Evolutionary conservation across 2,113 vertebrate species (phyloP).

Genomic region (Odocoileus virginianus): DNA sequence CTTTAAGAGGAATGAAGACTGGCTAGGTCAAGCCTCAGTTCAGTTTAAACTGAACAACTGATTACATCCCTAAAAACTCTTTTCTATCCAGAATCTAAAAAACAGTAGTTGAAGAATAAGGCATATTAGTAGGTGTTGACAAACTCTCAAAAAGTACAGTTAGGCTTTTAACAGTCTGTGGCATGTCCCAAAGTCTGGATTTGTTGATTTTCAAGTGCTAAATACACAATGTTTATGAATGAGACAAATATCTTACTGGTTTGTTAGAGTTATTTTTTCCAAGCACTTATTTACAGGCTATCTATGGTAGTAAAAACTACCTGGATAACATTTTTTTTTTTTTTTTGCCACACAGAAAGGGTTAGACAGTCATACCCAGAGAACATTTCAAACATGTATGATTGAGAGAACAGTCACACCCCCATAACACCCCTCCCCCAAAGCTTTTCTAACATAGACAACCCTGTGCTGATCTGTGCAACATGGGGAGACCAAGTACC

Average conservation of each 20-base stretch:
- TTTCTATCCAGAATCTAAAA: constrained; percentile 37
- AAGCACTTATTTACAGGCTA: constrained; percentile 45
- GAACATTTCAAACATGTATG: background rate
- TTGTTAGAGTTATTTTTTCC: background rate
- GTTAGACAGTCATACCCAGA: background rate
- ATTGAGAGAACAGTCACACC: background rate
- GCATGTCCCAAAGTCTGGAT: constrained; percentile 27
- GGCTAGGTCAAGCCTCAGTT: background rate
- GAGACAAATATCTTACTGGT: constrained; percentile 6
- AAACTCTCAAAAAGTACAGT: constrained; percentile 31
- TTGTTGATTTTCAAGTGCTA: constrained; percentile 49
- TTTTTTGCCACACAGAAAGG: background rate
- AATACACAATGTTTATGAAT: background rate
- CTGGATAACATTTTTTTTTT: background rate
- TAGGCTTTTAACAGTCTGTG: constrained; percentile 66
- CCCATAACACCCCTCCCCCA: background rate
- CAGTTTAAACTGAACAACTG: constrained; percentile 35
- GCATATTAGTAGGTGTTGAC: constrained; percentile 53
- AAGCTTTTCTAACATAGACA: background rate
- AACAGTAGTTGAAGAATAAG: constrained; percentile 61
- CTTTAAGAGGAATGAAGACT: constrained; percentile 9
- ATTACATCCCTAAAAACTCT: constrained; percentile 16
- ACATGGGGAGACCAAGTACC: background rate
- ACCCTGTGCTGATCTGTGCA: background rate
- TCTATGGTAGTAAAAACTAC: constrained; percentile 14